Base-by-base conservation (phyloP, 1,140 invertebrate species). In the Stegodyphus mimosarum region DNA sequence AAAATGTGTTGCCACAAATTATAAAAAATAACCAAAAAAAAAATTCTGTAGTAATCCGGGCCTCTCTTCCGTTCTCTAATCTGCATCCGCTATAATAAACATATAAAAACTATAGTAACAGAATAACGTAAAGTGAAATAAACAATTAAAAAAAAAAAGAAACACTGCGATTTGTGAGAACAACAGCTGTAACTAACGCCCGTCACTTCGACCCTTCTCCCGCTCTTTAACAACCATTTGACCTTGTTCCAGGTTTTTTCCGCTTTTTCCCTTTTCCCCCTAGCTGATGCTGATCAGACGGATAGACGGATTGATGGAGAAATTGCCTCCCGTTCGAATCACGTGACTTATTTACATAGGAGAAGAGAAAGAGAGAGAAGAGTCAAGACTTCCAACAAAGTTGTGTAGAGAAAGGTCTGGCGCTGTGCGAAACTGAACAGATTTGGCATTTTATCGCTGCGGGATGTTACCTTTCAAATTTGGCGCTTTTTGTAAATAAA, bases 261-360 rank as follows among this genome's bases (percentile, higher is more conserved):
- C 60, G 11, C 49, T 66, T 17, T 66, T 48, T 74, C 71, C 71
- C 53, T 17, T 52, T 52, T 51, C 50, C 70, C 70, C 52, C 49
- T 18, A 48, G 15, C 69, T 48, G 50, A 77, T 64, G 74, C 67
- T 70, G 78, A 80, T 80, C 78, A 66, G 69, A 60, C 9, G 55
- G 55, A 60, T 60, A 15, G 55, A 70, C 52, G 70, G 69, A 81
- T 53, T 52, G 80, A 83, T 73, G 67, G 63, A 74, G 63, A 83
- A 83, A 83, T 66, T 72, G 71, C 80, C 71, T 83, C 80, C 71
- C 80, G 80, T 83, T 74, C 63, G 80, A 83, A 83, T 83, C 80
- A 83, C 80, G 80, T 83, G 80, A 83, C 80, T 83, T 83, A 83
- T 83, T 83, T 83, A 83, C 80, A 83, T 83, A 83, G 80, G 17